These are phyloP conservation scores for Petrocephalus zakoni DNA, from an alignment of 2,113 vertebrate genomes.

Conservation along the genomic window DNA sequence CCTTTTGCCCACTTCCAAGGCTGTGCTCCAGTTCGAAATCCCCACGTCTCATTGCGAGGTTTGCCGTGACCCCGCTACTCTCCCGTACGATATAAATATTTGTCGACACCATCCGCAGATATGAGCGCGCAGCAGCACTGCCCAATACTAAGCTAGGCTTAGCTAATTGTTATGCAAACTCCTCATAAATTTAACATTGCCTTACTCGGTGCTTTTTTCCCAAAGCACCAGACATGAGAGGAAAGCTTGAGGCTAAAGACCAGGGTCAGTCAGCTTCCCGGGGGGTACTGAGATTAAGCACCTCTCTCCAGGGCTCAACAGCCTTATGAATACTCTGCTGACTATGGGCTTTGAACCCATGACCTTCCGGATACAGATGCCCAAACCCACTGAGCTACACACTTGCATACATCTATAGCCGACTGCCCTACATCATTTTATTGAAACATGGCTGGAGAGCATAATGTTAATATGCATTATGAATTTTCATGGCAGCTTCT, in stretches of 20 bases:
- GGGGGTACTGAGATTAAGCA: background rate
- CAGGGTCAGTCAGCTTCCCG: background rate
- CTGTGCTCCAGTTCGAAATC: background rate
- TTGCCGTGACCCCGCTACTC: background rate
- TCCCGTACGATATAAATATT: background rate
- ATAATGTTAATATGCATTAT: conserved; percentile 68
- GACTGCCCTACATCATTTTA: background rate
- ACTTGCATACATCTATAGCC: background rate
- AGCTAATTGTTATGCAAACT: background rate
- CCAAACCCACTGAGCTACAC: background rate
- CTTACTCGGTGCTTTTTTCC: background rate
- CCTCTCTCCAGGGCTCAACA: background rate
- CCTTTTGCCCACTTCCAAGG: background rate
- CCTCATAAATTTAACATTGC: background rate
- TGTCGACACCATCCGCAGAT: background rate
- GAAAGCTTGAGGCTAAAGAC: background rate
- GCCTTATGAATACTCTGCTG: background rate
- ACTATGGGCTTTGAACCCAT: background rate
- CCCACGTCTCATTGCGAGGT: background rate
- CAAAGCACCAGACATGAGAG: background rate
- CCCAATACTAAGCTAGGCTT: background rate
- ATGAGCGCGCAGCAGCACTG: background rate
- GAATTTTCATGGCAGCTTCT: conserved; percentile 60
- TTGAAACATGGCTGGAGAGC: conserved; percentile 48
- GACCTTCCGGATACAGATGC: background rate